These are phyloP conservation scores for Achlya flavicornis DNA, from an alignment of 2,888 invertebrate genomes.

Conservation along the genomic window DNA sequence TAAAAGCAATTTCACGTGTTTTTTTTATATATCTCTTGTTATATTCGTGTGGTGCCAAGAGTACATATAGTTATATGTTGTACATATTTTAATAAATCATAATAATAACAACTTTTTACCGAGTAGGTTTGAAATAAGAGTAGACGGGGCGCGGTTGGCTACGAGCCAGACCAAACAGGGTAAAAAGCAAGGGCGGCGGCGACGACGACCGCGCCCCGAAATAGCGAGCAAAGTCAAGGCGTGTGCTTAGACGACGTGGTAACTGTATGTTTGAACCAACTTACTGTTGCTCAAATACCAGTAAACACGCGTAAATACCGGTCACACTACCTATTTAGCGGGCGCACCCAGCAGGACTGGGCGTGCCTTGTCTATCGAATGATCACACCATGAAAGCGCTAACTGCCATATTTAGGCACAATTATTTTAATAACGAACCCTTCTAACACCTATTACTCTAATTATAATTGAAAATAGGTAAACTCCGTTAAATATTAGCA, in stretches of 20 bases:
- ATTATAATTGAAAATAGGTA: slow-evolving; percentile 19
- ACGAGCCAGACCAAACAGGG: slow-evolving; percentile 78
- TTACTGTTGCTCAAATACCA: slow-evolving; percentile 34
- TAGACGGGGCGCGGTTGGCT: slow-evolving; percentile 72
- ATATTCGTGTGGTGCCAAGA: not conserved
- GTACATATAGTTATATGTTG: not conserved
- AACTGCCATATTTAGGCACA: slow-evolving; percentile 46
- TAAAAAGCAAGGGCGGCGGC: slow-evolving; percentile 77
- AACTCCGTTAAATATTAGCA: not conserved
- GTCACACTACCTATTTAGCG: slow-evolving; percentile 34
- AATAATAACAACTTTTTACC: slow-evolving; percentile 53
- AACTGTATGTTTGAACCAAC: slow-evolving; percentile 43
- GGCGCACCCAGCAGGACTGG: slow-evolving; percentile 38
- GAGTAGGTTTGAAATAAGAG: slow-evolving; percentile 53
- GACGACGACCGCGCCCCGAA: slow-evolving; percentile 76
- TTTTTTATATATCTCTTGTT: not conserved
- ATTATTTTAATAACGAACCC: slow-evolving; percentile 38
- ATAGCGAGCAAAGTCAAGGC: slow-evolving; percentile 82
- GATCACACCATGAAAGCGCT: slow-evolving; percentile 33
- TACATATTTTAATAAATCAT: slow-evolving; percentile 46
- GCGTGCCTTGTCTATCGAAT: slow-evolving; percentile 35
- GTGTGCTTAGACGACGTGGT: slow-evolving; percentile 57
- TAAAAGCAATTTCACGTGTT: not conserved
- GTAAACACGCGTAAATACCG: slow-evolving; percentile 26
- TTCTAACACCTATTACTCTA: slow-evolving; percentile 28